A percentile compares a stretch with the other conserved stretches of the same genome.
These are phyloP conservation scores for Aegotheles bennettii DNA, from an alignment of 2,113 vertebrate genomes.

Conservation along the genomic window DNA sequence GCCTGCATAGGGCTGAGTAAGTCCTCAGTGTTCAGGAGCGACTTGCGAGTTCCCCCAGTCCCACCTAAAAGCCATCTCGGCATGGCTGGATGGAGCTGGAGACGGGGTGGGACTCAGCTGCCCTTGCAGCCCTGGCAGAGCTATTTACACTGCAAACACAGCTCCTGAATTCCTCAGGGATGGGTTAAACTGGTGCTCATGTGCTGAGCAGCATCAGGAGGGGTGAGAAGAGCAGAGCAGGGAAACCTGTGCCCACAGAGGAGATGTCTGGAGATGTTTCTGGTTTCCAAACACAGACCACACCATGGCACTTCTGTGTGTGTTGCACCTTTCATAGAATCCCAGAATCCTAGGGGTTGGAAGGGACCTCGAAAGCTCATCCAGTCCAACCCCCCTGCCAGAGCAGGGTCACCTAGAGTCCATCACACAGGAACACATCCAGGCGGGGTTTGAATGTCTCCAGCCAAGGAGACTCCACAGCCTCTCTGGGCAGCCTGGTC, in stretches of 20 bases:
- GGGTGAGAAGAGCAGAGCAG: neutral
- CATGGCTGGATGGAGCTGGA: neutral
- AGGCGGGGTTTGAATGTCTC: too few species aligned
- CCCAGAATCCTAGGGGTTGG: too few species aligned
- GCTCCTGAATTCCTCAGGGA: neutral
- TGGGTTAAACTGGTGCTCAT: neutral
- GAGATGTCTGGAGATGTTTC: accelerated
- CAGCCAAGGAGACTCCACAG: too few species aligned
- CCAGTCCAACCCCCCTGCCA: too few species aligned
- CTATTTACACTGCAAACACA: neutral
- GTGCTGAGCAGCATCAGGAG: neutral
- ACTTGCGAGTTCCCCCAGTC: neutral
- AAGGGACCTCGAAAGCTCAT: too few species aligned
- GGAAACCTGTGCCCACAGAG: neutral
- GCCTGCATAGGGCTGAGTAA: neutral
- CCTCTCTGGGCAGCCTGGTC: too few species aligned
- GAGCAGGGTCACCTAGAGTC: too few species aligned
- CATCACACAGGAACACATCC: too few species aligned
- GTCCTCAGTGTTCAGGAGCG: neutral
- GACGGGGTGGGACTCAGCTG: neutral
- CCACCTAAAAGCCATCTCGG: neutral
- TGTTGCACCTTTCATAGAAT: neutral
- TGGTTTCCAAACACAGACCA: neutral
- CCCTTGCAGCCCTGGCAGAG: neutral
- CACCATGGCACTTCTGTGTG: neutral